Percentiles rank a stretch among this genome's conserved stretches.
These are phyloP conservation scores for Rhabdornis inornatus DNA, from an alignment of 2,113 vertebrate species.

Conservation along the genomic window DNA sequence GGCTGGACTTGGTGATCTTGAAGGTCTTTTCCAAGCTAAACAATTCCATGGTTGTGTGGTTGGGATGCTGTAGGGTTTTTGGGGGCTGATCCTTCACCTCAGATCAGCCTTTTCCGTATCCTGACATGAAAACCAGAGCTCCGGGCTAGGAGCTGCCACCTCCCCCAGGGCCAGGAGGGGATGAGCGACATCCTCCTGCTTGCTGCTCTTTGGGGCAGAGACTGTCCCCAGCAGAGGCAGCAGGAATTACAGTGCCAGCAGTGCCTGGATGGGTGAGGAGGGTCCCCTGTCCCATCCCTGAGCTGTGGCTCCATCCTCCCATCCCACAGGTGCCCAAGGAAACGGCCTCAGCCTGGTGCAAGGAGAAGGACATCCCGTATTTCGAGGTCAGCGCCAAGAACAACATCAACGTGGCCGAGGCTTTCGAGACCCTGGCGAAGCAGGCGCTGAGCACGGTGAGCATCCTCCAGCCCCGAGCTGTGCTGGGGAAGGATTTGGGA, in stretches of 20 bases:
- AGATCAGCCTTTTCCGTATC: neutral
- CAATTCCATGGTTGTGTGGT: neutral
- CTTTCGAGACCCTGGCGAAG: slow-evolving; percentile 75
- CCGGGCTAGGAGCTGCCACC: neutral
- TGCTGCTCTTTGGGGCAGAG: neutral
- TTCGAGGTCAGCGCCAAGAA: slow-evolving; percentile 84
- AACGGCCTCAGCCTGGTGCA: slow-evolving; percentile 72
- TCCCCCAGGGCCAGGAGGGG: neutral
- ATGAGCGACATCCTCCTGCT: neutral
- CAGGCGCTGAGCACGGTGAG: slow-evolving; percentile 75
- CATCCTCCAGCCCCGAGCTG: neutral
- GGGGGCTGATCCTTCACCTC: neutral
- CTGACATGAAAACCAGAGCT: neutral
- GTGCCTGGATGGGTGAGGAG: neutral
- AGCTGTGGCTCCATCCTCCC: neutral
- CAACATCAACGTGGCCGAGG: slow-evolving; percentile 75
- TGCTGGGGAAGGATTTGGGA: fast-evolving
- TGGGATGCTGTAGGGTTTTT: neutral
- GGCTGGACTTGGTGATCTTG: neutral
- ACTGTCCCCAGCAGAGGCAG: neutral
- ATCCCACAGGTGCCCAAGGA: slow-evolving; percentile 66
- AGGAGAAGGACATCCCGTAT: slow-evolving; percentile 76
- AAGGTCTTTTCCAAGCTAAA: neutral
- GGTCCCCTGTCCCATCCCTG: neutral
- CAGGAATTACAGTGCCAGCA: neutral